Conservation (phyloP, 2,113 vertebrate genomes). For the Apaloderma vittatum region DNA sequence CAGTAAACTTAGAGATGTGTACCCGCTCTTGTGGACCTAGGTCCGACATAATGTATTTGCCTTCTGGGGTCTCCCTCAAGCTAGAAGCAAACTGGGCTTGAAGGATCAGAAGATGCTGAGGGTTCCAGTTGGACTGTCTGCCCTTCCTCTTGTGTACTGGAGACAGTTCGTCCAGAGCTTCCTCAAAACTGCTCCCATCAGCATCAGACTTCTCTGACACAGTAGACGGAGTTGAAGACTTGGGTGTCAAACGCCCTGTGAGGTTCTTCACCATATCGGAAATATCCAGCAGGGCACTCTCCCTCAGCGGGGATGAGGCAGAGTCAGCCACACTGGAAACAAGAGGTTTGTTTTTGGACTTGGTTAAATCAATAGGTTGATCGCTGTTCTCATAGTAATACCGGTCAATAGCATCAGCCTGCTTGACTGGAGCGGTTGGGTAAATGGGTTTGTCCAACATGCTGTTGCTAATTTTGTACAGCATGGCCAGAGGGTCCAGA, state of each 20-base stretch:
- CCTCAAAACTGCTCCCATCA: slow-evolving; percentile 94
- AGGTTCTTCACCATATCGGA: slow-evolving; percentile 99
- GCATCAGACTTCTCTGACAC: slow-evolving; percentile 95
- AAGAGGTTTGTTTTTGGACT: slow-evolving; percentile 91
- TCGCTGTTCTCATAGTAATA: slow-evolving; percentile 91
- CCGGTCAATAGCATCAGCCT: slow-evolving; percentile 84
- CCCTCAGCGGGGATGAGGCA: slow-evolving; percentile 88
- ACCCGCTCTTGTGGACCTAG: slow-evolving; percentile 96
- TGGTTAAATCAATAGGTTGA: slow-evolving; percentile 98
- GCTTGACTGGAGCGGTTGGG: slow-evolving; percentile 86
- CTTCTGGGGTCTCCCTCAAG: slow-evolving; percentile 93
- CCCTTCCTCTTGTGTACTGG: slow-evolving; percentile 97
- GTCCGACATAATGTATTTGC: slow-evolving; percentile 95
- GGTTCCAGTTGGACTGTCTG: slow-evolving; percentile 99
- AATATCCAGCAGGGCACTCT: slow-evolving; percentile 98
- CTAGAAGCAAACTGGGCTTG: slow-evolving; percentile 98
- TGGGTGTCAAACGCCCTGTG: slow-evolving; percentile 94
- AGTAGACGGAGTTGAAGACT: slow-evolving; percentile 94
- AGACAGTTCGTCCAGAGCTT: slow-evolving; percentile 93
- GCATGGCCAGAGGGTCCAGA: slow-evolving; percentile 93
- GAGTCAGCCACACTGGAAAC: slow-evolving; percentile 83
- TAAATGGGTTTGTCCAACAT: slow-evolving; percentile 95
- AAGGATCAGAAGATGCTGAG: slow-evolving; percentile 96
- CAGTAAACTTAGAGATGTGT: slow-evolving; percentile 99
- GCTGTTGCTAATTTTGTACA: slow-evolving; percentile 97